Percentiles rank a stretch among this genome's conserved stretches.
These are phyloP conservation scores for Apotomis capreana DNA, from an alignment of 2,888 invertebrate genomes.

Conservation along the genomic window DNA sequence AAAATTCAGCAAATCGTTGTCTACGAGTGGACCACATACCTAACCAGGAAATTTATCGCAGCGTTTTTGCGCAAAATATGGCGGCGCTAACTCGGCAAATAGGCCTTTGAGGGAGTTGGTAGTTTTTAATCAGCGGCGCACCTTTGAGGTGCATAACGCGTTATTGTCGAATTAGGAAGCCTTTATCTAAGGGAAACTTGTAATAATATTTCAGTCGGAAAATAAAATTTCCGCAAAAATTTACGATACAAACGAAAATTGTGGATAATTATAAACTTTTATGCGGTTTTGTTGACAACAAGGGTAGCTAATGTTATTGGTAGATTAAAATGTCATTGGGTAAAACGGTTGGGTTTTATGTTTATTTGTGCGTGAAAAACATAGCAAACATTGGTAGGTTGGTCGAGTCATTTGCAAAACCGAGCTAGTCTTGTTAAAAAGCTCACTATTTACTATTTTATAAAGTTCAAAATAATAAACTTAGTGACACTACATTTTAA, in stretches of 20 bases:
- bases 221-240: conserved; percentile 2
- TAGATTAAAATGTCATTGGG: too few species aligned
- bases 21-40: background rate
- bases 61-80: conserved; percentile 35
- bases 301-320: too few species aligned
- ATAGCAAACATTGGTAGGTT: too few species aligned
- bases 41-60: conserved; percentile 31
- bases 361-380: too few species aligned
- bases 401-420: too few species aligned
- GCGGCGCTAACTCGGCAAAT: conserved; percentile 29
- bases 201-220: background rate
- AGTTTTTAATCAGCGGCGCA: conserved; percentile 32
- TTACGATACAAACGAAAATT: background rate
- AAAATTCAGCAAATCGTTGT: background rate
- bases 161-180: conserved; percentile 18
- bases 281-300: too few species aligned
- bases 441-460: too few species aligned
- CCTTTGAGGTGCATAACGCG: conserved; percentile 27
- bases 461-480: too few species aligned
- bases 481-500: too few species aligned
- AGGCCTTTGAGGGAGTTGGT: conserved; percentile 36
- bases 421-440: too few species aligned
- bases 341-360: too few species aligned
- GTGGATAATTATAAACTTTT: background rate
- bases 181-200: conserved; percentile 13